Conservation (phyloP, 2,113 vertebrate species). For the Sarotherodon lohbergeri region DNA sequence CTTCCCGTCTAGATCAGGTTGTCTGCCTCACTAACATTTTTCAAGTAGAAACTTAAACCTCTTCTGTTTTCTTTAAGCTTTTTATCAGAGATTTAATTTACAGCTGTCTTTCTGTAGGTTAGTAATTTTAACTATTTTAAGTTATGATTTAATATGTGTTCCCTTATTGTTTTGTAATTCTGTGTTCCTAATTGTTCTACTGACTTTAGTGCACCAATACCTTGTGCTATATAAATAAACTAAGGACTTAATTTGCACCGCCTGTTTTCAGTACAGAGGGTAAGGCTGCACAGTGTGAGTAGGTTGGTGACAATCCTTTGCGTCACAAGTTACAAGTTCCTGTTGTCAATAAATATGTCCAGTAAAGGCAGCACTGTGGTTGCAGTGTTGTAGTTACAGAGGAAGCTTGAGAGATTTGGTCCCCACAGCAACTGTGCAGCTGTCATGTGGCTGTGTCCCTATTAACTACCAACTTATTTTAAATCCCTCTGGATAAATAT, state of each 20-base stretch:
- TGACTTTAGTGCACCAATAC: background rate
- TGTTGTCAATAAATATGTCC: conserved; percentile 3
- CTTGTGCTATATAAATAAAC: background rate
- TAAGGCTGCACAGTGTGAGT: background rate
- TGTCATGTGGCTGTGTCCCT: background rate
- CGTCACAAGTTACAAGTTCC: background rate
- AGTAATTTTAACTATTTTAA: background rate
- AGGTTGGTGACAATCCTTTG: background rate
- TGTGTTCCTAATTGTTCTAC: background rate
- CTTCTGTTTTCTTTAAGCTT: background rate
- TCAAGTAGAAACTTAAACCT: background rate
- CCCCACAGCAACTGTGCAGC: conserved; percentile 10
- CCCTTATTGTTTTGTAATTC: background rate
- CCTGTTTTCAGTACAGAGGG: background rate
- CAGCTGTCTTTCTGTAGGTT: background rate
- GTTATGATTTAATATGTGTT: background rate
- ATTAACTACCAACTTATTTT: background rate
- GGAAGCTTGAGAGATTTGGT: conserved; percentile 5
- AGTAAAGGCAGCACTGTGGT: background rate
- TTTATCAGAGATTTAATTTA: background rate
- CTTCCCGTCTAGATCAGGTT: background rate
- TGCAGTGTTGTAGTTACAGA: conserved; percentile 27
- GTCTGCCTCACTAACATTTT: background rate
- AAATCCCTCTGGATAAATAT: background rate
- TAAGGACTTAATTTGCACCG: background rate